Percentiles rank a stretch among this genome's conserved stretches.
These are phyloP conservation scores for Muntiacus reevesi DNA, from an alignment of 2,113 vertebrate genomes.

Conservation along the genomic window DNA sequence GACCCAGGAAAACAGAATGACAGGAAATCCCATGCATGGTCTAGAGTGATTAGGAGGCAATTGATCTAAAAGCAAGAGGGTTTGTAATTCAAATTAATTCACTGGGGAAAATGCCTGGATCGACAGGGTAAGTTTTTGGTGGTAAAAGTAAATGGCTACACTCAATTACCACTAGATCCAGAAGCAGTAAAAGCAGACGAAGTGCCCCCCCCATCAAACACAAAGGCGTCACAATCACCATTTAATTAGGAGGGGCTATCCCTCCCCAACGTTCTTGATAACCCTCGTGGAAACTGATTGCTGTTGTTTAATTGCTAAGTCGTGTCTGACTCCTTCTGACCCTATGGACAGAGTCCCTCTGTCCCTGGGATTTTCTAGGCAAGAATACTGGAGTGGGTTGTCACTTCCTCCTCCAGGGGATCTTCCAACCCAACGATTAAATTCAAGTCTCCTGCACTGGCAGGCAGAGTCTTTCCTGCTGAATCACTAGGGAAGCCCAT, in stretches of 20 bases:
- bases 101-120: not conserved
- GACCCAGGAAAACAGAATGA: not conserved
- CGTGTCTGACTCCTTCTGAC: not conserved
- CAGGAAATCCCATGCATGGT: rapidly evolving
- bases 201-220: not conserved
- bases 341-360: not conserved
- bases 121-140: not conserved
- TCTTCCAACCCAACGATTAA: not conserved
- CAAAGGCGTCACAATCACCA: not conserved
- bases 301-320: not conserved
- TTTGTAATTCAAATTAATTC: not conserved
- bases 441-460: not conserved
- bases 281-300: not conserved
- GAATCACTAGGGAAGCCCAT: not conserved
- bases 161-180: not conserved
- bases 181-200: not conserved
- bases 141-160: not conserved
- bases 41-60: not conserved
- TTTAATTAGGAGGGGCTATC: not conserved
- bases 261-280: rapidly evolving
- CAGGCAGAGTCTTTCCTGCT: not conserved
- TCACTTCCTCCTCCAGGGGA: not conserved
- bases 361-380: not conserved
- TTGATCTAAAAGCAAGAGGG: not conserved
- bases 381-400: not conserved